Evolutionary conservation across 2,113 vertebrate species (phyloP), one percentile per base, ranked within the genome.

Genomic region (Melanerpes aurifrons): DNA sequence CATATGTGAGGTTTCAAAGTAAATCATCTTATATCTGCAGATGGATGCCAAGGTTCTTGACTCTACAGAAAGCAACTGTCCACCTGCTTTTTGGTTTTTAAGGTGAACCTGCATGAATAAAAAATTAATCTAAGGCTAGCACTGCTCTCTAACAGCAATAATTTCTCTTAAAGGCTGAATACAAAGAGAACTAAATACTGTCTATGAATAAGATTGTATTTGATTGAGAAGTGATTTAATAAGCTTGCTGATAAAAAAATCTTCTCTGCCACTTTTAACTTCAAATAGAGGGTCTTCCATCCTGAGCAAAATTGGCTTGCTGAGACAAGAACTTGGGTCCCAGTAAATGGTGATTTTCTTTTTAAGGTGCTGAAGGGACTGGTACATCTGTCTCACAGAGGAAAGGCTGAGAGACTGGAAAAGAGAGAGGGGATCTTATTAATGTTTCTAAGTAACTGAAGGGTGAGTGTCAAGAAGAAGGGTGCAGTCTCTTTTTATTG

Each of bases 71-170:
- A 91, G 74, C 59, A 67, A 63, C 70, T 62, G 85, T 50, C 87
- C 74, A 85, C 82, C 78, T 85, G 71, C 26, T 79, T 95, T 93
- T 86, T 7, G 5, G 5, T 15, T 76, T 91, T 77, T 56, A 72
- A 72, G 86, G 58, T 86, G 70, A 84, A 72, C 29, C 82, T 53
- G 61, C 47, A 70, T 67, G 56, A 85, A 95, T 89, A 89, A 95
- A 94, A 94, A 92, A 87, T 92, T 87, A 90, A 96, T 94, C 91
- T 89, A 85, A 68, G 48, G 63, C 81, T 82, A 74, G 61, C 45
- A 22, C 40, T 9, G 37, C 87, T 94, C 48, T 59, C 48, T 59
- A 95, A 87, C 47, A 53, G 92, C 87, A 82, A 75, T 87, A 91
- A 90, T 91, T 91, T 83, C 70, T 95, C 56, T 59, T 94, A 86